phyloP scores from a whole-genome alignment of 1,140 invertebrate genomes.

The Elymnias hypermnestra region DNA sequence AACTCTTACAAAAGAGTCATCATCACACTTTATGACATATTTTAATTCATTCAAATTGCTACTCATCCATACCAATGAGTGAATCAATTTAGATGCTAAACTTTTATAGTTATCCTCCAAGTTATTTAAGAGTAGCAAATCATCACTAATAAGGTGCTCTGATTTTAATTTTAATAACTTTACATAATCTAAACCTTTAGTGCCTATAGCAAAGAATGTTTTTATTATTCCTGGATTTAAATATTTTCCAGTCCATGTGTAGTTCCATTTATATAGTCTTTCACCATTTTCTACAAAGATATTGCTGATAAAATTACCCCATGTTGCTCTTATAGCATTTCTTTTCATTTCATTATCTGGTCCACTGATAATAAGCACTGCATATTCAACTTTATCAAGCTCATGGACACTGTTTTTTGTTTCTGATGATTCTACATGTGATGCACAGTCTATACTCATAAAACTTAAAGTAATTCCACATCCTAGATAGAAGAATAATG shows the following conservation, averaged over 20 bases:
- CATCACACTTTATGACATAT: constrained; percentile 68
- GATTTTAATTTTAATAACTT: constrained; percentile 31
- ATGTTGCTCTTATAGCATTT: constrained; percentile 54
- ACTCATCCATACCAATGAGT: constrained; percentile 43
- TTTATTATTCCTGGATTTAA: constrained; percentile 37
- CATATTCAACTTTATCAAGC: constrained; percentile 42
- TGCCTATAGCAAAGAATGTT: constrained; percentile 51
- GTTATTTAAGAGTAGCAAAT: constrained; percentile 44
- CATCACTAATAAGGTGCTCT: constrained; percentile 45
- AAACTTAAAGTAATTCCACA: constrained; percentile 53
- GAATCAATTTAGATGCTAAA: constrained; percentile 45
- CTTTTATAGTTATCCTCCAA: constrained; percentile 57
- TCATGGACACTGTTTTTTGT: no score
- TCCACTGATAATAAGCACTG: constrained; percentile 46
- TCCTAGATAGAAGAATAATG: constrained; percentile 61
- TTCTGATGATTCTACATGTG: no score
- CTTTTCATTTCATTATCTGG: constrained; percentile 51
- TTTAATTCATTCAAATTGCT: constrained; percentile 45
- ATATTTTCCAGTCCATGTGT: constrained; percentile 31
- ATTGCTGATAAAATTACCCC: constrained; percentile 54
- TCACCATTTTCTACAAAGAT: constrained; percentile 59
- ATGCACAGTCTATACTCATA: constrained; percentile 45
- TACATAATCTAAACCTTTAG: constrained; percentile 28
- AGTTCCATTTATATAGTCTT: constrained; percentile 56
- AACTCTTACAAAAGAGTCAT: constrained; percentile 67